Conservation (phyloP, 2,113 vertebrate species). For the Pelusios castaneus region DNA sequence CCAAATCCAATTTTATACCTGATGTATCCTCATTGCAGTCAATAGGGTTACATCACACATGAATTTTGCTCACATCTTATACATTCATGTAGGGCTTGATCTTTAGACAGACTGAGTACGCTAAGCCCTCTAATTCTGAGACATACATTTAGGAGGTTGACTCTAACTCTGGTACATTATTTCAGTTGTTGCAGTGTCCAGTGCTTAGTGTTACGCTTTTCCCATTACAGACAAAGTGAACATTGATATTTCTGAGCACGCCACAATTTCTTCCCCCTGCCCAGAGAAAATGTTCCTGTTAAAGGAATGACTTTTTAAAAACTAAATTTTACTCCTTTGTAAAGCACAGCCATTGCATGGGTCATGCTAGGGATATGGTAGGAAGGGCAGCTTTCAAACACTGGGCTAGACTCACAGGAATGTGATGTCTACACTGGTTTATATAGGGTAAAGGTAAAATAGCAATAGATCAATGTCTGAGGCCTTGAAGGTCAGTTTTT, state of each 20-base stretch:
- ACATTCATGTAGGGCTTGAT: background rate
- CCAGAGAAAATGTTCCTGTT: constrained; percentile 18
- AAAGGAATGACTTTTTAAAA: background rate
- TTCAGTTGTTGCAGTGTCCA: background rate
- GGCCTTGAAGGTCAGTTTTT: background rate
- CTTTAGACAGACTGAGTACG: background rate
- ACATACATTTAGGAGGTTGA: background rate
- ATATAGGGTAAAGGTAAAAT: background rate
- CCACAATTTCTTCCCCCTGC: constrained; percentile 21
- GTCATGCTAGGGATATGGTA: background rate
- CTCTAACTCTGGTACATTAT: background rate
- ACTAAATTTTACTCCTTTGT: background rate
- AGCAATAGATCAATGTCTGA: background rate
- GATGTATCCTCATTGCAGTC: background rate
- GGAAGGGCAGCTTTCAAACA: background rate
- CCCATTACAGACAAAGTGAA: constrained; percentile 55
- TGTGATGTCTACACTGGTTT: rapidly evolving
- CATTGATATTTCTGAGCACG: constrained; percentile 22
- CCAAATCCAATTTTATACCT: background rate
- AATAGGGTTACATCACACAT: background rate
- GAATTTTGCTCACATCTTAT: background rate
- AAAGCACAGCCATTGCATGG: background rate
- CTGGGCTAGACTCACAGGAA: background rate
- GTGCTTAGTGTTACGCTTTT: constrained; percentile 37
- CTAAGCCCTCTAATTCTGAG: background rate